Conservation (phyloP, 2,888 invertebrate genomes). For the Ichneumon xanthorius region DNA sequence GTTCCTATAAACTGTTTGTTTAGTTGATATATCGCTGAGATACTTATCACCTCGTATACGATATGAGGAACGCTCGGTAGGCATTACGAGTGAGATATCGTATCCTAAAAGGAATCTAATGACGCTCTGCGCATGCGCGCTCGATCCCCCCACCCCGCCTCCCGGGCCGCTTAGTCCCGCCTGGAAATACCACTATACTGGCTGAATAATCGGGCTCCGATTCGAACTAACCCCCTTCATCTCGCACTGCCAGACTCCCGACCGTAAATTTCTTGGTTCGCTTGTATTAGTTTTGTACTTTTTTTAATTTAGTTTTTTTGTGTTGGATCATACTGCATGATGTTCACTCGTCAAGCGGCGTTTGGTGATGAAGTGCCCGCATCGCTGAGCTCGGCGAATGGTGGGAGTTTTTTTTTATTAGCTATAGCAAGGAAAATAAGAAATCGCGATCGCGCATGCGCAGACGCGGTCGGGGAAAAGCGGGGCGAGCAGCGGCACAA, state of each 20-base stretch:
- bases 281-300: conserved; percentile 4
- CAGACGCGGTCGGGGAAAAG: conserved; percentile 40
- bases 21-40: conserved; percentile 82
- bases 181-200: conserved; percentile 7
- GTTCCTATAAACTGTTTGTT: conserved; percentile 82
- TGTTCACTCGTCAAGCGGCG: too few species aligned
- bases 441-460: not conserved
- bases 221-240: conserved; percentile 51
- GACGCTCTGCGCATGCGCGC: conserved; percentile 68
- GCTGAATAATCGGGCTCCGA: conserved; percentile 56
- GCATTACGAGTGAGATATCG: conserved; percentile 78
- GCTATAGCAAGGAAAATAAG: not conserved
- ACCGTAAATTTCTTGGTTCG: conserved; percentile 34
- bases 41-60: conserved; percentile 82
- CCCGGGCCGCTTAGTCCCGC: conserved; percentile 6
- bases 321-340: too few species aligned
- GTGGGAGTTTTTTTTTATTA: too few species aligned
- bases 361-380: too few species aligned
- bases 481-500: conserved; percentile 46
- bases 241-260: conserved; percentile 36
- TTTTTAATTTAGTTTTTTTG: not conserved
- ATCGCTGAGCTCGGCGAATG: too few species aligned
- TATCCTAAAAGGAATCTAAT: conserved; percentile 82
- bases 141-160: conserved; percentile 14
- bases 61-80: conserved; percentile 74